These are phyloP conservation scores for Hybognathus amarus DNA, from an alignment of 2,797 vertebrate species.

Conservation along the genomic window DNA sequence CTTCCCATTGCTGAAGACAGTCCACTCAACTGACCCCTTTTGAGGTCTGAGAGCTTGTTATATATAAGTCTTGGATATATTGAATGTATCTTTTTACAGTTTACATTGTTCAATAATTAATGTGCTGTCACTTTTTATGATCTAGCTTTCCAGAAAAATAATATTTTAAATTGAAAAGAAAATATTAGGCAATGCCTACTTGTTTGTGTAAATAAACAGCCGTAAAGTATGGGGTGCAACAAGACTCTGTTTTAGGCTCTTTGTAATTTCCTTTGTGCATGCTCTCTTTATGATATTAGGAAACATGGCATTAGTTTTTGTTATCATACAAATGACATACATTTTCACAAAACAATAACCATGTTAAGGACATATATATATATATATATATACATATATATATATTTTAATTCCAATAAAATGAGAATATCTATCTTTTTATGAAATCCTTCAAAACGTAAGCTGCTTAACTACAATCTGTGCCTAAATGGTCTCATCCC, in stretches of 20 bases:
- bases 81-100: neutral
- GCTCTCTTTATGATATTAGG: neutral
- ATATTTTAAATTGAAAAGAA: neutral
- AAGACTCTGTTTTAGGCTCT: neutral
- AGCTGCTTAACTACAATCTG: neutral
- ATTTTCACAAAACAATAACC: neutral
- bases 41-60: neutral
- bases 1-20: slow-evolving; percentile 14
- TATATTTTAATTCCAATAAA: neutral
- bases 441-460: neutral
- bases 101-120: neutral
- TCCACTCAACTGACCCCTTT: slow-evolving; percentile 16
- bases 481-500: neutral
- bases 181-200: neutral
- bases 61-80: neutral
- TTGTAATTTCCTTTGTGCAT: neutral
- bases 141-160: neutral
- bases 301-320: neutral
- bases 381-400: too few species aligned
- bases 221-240: neutral
- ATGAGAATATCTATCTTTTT: neutral
- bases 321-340: neutral
- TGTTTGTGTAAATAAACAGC: neutral
- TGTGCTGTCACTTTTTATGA: neutral
- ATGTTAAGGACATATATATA: neutral